A percentile compares a stretch with the other conserved stretches of the same genome.
Conservation (phyloP, 2,113 vertebrate species). For the Pseudonaja textilis region DNA sequence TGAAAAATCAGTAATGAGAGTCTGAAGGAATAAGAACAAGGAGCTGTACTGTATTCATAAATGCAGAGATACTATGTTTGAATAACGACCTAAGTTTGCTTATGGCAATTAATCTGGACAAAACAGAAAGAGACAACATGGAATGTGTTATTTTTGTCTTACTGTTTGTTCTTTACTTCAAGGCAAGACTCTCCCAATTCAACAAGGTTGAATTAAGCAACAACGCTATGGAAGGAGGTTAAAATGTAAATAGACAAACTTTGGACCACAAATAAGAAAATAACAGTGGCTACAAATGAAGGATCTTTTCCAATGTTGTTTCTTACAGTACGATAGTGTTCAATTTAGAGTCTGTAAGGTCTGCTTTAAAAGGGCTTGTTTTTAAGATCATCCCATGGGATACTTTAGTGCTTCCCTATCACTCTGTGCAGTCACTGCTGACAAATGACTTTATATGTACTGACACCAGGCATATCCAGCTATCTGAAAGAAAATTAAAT, state of each 20-base stretch:
- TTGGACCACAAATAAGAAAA: too few relatives aligned
- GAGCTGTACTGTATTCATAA: not conserved
- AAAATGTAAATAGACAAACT: not conserved
- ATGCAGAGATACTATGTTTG: not conserved
- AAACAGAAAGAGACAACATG: not conserved
- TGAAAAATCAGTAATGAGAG: not conserved
- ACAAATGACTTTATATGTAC: constrained; percentile 47
- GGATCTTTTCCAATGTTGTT: not conserved
- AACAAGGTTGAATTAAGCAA: not conserved
- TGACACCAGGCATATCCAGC: constrained; percentile 46
- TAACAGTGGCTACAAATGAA: not conserved
- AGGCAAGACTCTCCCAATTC: too few relatives aligned
- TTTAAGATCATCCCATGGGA: constrained; percentile 30
- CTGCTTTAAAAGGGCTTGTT: constrained; percentile 24
- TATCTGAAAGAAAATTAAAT: constrained; percentile 52
- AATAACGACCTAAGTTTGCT: not conserved
- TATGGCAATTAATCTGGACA: not conserved
- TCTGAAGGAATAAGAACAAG: not conserved
- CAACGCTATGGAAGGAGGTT: not conserved
- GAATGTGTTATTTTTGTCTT: not conserved
- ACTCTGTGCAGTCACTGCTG: constrained; percentile 29
- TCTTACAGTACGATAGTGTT: constrained; percentile 3
- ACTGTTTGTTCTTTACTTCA: not conserved
- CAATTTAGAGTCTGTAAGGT: not conserved
- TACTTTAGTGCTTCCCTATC: constrained; percentile 34